Base-by-base conservation (phyloP, 2,797 vertebrate genomes). In the Sphenodon punctatus region DNA sequence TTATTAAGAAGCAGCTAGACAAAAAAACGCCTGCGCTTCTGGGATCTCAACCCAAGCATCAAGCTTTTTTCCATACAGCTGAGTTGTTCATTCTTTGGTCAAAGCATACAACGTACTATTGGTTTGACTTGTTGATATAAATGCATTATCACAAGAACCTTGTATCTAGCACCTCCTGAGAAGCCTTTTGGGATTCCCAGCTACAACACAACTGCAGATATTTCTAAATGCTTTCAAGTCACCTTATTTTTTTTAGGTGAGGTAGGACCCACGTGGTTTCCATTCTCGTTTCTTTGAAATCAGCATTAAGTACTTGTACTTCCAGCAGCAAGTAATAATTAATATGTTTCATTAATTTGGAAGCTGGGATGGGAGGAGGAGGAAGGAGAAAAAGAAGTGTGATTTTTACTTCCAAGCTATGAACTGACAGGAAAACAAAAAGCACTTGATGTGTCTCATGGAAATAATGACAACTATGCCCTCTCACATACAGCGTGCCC, bases 381-480 rank as follows among this genome's bases (percentile, higher is more conserved):
- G n/a, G n/a, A n/a, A n/a, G 75, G 45, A 77, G 65, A 83, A 84
- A 4, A 68, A 30, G 64, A 79, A 82, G 14, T 64, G 34, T 8
- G 67, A 58, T 19, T 61, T 65, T 63, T 73, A 22, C 55, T 81
- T 72, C 9, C 34, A 53, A 36, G 48, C 14, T 43, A 38, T 20
- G 16, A 7, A 19, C 34, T 82, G 13, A 34, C 60, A 70, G 23
- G 67, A 49, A 25, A 27, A 58, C 10, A 38, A 67, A 67, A 75
- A 65, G 41, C 5, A 78, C 9, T 55, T 49, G 7, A 3, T 78
- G 11, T 7, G 34, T 4, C 14, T 38, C 27, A 10, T 19, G 13
- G 6, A 60, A 39, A 87, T 27, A n/a, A n/a, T n/a, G 25, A 86
- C 25, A 65, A 43, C 22, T 30, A 64, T 58, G 5, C 11, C 4